Percentiles rank a stretch among this genome's conserved stretches.
Conservation (phyloP, 2,113 vertebrate species). For the Pachycephala philippinensis region DNA sequence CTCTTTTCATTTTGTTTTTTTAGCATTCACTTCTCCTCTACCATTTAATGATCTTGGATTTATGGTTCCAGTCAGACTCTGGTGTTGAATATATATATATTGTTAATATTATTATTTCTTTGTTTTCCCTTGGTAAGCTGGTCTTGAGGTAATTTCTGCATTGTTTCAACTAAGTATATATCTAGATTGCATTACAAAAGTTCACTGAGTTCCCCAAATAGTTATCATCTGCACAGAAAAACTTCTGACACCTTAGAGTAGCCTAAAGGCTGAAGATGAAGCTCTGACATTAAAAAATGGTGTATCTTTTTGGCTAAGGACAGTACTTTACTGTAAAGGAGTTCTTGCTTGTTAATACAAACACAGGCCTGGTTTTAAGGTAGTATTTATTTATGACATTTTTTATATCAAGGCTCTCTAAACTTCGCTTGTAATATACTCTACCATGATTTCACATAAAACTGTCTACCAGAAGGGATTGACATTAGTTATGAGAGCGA, state of each 20-base stretch:
- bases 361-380: background rate
- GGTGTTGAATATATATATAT: background rate
- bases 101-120: background rate
- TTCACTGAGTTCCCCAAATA: accelerated
- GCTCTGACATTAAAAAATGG: background rate
- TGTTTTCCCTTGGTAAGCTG: background rate
- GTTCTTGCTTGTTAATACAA: conserved; percentile 34
- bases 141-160: background rate
- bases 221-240: background rate
- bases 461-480: conserved; percentile 61
- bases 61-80: background rate
- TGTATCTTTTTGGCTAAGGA: background rate
- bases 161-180: background rate
- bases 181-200: background rate
- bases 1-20: background rate
- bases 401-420: conserved; percentile 34
- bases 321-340: background rate
- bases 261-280: background rate
- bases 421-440: conserved; percentile 20
- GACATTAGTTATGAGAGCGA: conserved; percentile 68
- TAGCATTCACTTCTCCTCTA: background rate
- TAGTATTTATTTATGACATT: conserved; percentile 46
- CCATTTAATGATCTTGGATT: background rate
- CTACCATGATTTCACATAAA: conserved; percentile 68
- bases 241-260: background rate